A percentile compares a stretch with the other conserved stretches of the same genome.
Conservation (phyloP, 1,140 invertebrate genomes). For the Lanistes nyassanus region DNA sequence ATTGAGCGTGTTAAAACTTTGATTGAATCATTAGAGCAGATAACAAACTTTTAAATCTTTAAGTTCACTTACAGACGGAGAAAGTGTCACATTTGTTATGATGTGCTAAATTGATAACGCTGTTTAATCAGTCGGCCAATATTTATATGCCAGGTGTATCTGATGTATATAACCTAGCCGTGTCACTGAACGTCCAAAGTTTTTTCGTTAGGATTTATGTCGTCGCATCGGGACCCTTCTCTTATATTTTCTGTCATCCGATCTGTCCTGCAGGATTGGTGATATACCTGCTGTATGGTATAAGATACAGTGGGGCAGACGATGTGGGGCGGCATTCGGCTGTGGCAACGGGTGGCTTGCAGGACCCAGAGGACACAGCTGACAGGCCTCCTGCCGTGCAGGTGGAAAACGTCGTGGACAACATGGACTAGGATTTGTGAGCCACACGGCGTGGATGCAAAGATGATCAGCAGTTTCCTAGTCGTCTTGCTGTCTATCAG, state of each 20-base stretch:
- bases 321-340: too few relatives aligned
- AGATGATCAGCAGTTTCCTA: too few relatives aligned
- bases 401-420: neutral
- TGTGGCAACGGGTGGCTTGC: too few relatives aligned
- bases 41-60: too few relatives aligned
- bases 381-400: neutral
- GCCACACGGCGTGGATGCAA: too few relatives aligned
- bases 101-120: too few relatives aligned
- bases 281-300: conserved; percentile 19
- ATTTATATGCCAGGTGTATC: neutral
- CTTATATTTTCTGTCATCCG: neutral
- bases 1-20: neutral
- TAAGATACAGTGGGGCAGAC: neutral
- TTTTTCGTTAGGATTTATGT: neutral
- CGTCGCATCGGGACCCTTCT: neutral
- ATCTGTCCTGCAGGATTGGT: conserved; percentile 7
- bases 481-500: too few relatives aligned
- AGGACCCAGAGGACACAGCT: neutral
- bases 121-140: too few relatives aligned
- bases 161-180: neutral
- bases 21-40: neutral
- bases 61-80: too few relatives aligned
- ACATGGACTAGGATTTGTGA: neutral
- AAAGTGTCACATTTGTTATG: too few relatives aligned
- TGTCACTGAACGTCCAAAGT: neutral